Conservation (phyloP, 2,888 invertebrate species). For the Hypsopygia costalis region DNA sequence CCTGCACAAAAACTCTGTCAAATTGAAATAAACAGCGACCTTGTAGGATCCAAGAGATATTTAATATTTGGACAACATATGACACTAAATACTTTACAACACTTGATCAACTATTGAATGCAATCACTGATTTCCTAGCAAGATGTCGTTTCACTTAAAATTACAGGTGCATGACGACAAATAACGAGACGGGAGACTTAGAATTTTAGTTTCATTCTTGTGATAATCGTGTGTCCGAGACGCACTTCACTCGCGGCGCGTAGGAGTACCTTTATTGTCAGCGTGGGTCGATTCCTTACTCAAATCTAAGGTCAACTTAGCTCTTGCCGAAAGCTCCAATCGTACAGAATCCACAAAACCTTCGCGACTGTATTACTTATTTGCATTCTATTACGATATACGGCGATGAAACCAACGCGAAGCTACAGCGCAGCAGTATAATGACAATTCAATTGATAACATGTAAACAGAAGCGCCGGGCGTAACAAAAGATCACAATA, state of each 20-base stretch:
- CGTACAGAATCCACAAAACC: slow-evolving; percentile 36
- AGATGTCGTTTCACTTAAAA: slow-evolving; percentile 28
- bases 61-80: slow-evolving; percentile 17
- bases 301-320: slow-evolving; percentile 61
- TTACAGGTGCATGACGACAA: slow-evolving; percentile 15
- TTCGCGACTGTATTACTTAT: slow-evolving; percentile 33
- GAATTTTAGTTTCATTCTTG: slow-evolving; percentile 45
- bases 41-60: slow-evolving; percentile 36
- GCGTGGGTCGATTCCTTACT: slow-evolving; percentile 69
- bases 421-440: slow-evolving; percentile 22
- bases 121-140: slow-evolving; percentile 10
- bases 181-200: slow-evolving; percentile 25
- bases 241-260: slow-evolving; percentile 50
- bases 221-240: slow-evolving; percentile 36
- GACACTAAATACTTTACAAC: slow-evolving; percentile 1
- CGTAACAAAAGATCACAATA: slow-evolving; percentile 49
- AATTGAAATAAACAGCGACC: slow-evolving; percentile 34
- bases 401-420: slow-evolving; percentile 22
- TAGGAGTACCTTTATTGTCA: slow-evolving; percentile 67
- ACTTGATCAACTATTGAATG: not conserved
- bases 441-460: slow-evolving; percentile 33
- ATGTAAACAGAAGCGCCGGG: slow-evolving; percentile 70
- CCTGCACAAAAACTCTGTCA: slow-evolving; percentile 23
- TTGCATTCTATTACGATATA: slow-evolving; percentile 40
- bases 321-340: slow-evolving; percentile 40